Evolutionary conservation across 2,888 invertebrate species (phyloP).

Genomic region (Caenorhabditis sp.): DNA sequence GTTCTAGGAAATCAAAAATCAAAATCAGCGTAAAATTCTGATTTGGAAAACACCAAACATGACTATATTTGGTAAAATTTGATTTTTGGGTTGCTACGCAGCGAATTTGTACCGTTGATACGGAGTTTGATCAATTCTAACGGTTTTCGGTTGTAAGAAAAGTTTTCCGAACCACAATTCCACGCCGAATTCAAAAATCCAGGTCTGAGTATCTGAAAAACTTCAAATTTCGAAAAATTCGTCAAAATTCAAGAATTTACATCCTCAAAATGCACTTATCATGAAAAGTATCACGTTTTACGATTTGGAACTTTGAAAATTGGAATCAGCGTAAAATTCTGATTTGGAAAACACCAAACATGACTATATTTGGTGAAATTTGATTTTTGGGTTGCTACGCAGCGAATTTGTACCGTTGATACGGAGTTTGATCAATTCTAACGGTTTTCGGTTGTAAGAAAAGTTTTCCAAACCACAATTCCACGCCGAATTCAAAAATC

Average conservation of each 20-base stretch:
- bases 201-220: too few relatives aligned
- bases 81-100: neutral
- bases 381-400: neutral
- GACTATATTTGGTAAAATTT: neutral
- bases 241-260: neutral
- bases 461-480: too few relatives aligned
- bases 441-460: too few relatives aligned
- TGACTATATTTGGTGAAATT: neutral
- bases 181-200: too few relatives aligned
- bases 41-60: neutral
- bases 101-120: neutral
- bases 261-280: too few relatives aligned
- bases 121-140: neutral
- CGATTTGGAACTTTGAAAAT: neutral
- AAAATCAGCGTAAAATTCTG: neutral
- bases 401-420: neutral
- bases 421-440: neutral
- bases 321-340: neutral
- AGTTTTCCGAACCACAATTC: too few relatives aligned
- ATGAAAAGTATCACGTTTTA: too few relatives aligned
- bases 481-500: too few relatives aligned
- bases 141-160: too few relatives aligned
- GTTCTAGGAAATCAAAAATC: neutral
- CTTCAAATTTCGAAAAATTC: neutral
- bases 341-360: neutral